These are phyloP conservation scores for Drosophila nigromelanica DNA, from an alignment of 1,140 invertebrate species.

Conservation along the genomic window DNA sequence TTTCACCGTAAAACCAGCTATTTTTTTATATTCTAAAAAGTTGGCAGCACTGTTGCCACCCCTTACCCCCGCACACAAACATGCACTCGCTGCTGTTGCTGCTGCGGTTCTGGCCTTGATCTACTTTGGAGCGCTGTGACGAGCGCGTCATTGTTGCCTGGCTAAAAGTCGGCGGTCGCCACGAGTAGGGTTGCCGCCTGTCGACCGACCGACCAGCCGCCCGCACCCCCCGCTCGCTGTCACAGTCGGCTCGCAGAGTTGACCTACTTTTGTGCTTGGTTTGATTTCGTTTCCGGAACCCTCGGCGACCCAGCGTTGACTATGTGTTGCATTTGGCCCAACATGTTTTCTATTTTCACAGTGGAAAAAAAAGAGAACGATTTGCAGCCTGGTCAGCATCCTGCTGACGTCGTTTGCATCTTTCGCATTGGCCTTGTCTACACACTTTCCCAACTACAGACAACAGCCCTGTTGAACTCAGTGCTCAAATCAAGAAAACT, in stretches of 20 bases:
- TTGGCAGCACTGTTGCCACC: not conserved
- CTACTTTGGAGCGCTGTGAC: slow-evolving; percentile 71
- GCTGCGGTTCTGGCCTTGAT: slow-evolving; percentile 70
- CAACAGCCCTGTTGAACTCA: not conserved
- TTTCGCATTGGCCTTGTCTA: slow-evolving; percentile 47
- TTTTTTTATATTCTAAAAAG: not conserved
- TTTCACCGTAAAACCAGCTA: not conserved
- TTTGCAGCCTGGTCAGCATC: slow-evolving; percentile 42
- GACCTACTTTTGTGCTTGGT: slow-evolving; percentile 67
- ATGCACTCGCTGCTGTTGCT: slow-evolving; percentile 33
- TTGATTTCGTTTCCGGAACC: slow-evolving; percentile 62
- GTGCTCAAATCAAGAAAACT: slow-evolving; percentile 14
- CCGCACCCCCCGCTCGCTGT: not conserved
- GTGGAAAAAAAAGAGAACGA: slow-evolving; percentile 13
- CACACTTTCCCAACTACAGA: not conserved
- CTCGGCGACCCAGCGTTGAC: slow-evolving; percentile 25
- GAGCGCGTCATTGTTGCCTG: slow-evolving; percentile 73
- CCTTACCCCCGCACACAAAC: not conserved
- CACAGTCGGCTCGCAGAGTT: slow-evolving; percentile 52
- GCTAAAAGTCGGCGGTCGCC: slow-evolving; percentile 15
- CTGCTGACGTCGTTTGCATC: slow-evolving; percentile 76
- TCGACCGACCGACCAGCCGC: not conserved
- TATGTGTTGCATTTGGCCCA: slow-evolving; percentile 64
- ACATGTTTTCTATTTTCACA: slow-evolving; percentile 63
- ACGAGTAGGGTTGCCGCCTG: slow-evolving; percentile 14